Conservation (phyloP, 2,888 invertebrate genomes). For the Mellilla xanthometata region DNA sequence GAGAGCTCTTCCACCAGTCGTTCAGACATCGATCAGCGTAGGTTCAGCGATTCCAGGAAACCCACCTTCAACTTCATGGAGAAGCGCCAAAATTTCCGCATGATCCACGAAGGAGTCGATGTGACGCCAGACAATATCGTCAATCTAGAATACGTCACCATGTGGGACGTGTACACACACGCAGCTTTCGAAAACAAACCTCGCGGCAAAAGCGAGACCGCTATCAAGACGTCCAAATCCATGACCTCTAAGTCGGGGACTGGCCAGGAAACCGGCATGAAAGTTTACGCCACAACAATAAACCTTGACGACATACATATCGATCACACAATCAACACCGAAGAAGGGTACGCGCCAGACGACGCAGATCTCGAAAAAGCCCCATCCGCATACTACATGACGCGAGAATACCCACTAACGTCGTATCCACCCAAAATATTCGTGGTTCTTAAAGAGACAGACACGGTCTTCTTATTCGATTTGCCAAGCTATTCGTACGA, state of each 20-base stretch:
- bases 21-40: conserved; percentile 12
- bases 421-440: conserved; percentile 82
- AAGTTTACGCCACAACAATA: conserved; percentile 72
- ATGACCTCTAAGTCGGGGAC: conserved; percentile 32
- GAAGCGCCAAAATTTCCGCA: conserved; percentile 48
- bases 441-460: conserved; percentile 86
- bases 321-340: conserved; percentile 73
- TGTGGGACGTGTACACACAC: conserved; percentile 59
- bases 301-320: conserved; percentile 78
- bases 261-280: conserved; percentile 50
- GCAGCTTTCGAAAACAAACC: conserved; percentile 60
- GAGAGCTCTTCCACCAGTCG: conserved; percentile 9
- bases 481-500: conserved; percentile 84
- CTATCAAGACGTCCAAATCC: conserved; percentile 41
- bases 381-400: conserved; percentile 69
- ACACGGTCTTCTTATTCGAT: conserved; percentile 85
- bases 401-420: conserved; percentile 52
- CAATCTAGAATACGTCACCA: conserved; percentile 49
- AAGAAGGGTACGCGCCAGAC: conserved; percentile 50
- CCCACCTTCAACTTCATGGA: conserved; percentile 49
- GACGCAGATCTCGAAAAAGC: conserved; percentile 54
- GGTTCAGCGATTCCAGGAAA: conserved; percentile 36
- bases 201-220: conserved; percentile 48
- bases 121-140: conserved; percentile 62
- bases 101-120: conserved; percentile 50